Base-by-base conservation (phyloP, 2,113 vertebrate genomes). In the Cavia aperea region DNA sequence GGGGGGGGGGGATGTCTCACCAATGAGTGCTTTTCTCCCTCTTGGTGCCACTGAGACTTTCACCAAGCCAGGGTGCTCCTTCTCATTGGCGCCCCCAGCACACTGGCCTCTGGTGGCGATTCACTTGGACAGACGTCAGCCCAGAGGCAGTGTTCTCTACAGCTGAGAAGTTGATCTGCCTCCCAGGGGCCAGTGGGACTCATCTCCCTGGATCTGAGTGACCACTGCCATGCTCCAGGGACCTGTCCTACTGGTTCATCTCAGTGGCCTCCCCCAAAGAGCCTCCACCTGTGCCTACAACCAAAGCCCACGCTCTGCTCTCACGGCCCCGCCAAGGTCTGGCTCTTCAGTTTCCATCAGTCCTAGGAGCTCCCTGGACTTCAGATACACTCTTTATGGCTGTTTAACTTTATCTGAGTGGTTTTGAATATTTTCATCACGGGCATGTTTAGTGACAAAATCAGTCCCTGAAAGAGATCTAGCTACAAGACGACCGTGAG, bases 71-170 rank as follows among this genome's bases (percentile, higher is more conserved):
- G 39, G 4, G 1, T n/a, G 6, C 65, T 18, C 4, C 2, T 26
- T 16, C 26, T 36, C 0, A 5, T 46, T 49, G 23, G 9, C 36
- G 49, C 18, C 43, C 46, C 43, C 2, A 4, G 51, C n/a, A 54
- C 3, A 0, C 68, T 0, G 21, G 1, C 19, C 63, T 58, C 63
- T 58, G 5, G 39, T 7, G 23, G 39, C 19, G 51, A 5, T 24
- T 14, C 1, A 82, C 4, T 7, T 2, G 3, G 49, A 7, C 8
- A 73, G 43, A 23, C 21, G 58, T 63, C 31, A 78, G 18, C 31
- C 43, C 18, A 60, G 31, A 23, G 9, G 13, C 3, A 36, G 14
- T 58, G 19, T 33, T 7, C 39, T 78, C 39, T 16, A 46, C 36
- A 54, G 36, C 29, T 66, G 51, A 83, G 36, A 66, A 88, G 46